phyloP scores from a whole-genome alignment of 2,113 vertebrate species.

The Bubo scandiacus region DNA sequence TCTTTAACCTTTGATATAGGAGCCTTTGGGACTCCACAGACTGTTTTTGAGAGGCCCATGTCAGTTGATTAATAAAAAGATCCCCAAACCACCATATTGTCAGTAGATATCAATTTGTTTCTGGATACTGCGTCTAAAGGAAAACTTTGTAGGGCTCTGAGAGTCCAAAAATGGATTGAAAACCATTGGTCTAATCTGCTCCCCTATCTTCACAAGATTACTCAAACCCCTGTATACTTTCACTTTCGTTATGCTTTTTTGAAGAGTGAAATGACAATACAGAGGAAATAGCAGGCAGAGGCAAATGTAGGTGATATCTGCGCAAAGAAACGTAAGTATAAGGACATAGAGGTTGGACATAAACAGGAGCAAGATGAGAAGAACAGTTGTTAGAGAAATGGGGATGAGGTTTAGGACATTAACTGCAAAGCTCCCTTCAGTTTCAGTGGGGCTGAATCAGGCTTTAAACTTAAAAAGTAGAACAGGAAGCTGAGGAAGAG shows the following conservation, averaged over 20 bases:
- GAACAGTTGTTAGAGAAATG: neutral
- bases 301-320: neutral
- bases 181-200: neutral
- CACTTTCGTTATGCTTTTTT: neutral
- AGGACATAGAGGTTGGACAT: neutral
- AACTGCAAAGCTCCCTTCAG: neutral
- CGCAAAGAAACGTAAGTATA: neutral
- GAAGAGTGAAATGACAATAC: neutral
- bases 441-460: neutral
- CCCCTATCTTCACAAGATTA: accelerated
- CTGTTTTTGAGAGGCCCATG: neutral
- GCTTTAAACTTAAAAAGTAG: neutral
- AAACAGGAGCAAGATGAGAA: neutral
- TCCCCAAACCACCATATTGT: neutral
- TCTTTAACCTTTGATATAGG: neutral
- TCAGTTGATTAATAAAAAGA: neutral
- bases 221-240: neutral
- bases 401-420: neutral
- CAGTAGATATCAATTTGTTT: neutral
- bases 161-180: neutral
- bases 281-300: neutral
- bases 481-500: neutral
- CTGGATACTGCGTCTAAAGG: neutral
- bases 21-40: neutral
- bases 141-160: neutral